Percentiles rank a stretch among this genome's conserved stretches.
Evolutionary conservation across 2,888 invertebrate genomes (phyloP).

Genomic region (Listrodromus nycthemerus): DNA sequence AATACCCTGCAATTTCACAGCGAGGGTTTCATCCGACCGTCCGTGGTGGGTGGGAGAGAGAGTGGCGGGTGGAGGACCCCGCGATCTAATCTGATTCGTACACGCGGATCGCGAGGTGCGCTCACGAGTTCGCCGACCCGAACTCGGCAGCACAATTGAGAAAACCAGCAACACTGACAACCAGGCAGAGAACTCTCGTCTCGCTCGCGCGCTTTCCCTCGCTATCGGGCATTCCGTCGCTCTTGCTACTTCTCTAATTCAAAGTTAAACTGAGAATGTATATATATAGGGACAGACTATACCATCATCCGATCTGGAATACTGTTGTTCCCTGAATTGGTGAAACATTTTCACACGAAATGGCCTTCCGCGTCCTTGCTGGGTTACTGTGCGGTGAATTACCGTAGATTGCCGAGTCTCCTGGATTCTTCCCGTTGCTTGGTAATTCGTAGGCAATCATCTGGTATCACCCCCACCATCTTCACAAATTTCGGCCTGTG

Average conservation of each 20-base stretch:
- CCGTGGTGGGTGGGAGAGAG: conserved; percentile 27
- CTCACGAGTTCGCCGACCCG: conserved; percentile 73
- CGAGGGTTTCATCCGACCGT: conserved; percentile 68
- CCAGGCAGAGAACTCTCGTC: conserved; percentile 39
- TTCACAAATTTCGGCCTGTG: not conserved
- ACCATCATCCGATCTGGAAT: not conserved
- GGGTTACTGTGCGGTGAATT: conserved; percentile 3
- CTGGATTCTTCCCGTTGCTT: conserved; percentile 12
- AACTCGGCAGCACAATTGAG: conserved; percentile 56
- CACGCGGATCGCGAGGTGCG: conserved; percentile 69
- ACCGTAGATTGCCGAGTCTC: not conserved
- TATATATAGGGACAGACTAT: not conserved
- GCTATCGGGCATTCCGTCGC: not conserved
- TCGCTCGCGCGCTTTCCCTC: conserved; percentile 27
- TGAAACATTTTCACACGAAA: conserved; percentile 24
- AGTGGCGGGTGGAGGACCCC: conserved; percentile 39
- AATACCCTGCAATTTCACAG: conserved; percentile 71
- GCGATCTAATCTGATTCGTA: conserved; percentile 78
- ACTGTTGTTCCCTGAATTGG: conserved; percentile 19
- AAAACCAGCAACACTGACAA: conserved; percentile 49
- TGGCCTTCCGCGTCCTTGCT: not conserved
- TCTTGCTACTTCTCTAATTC: conserved; percentile 40
- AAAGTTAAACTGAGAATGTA: conserved; percentile 16
- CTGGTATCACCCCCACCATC: no score
- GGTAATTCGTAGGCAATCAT: not conserved